A percentile compares a stretch with the other conserved stretches of the same genome.
Evolutionary conservation across 30 jellyfish, hydroid and myxozoan species (phyloP).

Genomic region (Mastigias papua): DNA sequence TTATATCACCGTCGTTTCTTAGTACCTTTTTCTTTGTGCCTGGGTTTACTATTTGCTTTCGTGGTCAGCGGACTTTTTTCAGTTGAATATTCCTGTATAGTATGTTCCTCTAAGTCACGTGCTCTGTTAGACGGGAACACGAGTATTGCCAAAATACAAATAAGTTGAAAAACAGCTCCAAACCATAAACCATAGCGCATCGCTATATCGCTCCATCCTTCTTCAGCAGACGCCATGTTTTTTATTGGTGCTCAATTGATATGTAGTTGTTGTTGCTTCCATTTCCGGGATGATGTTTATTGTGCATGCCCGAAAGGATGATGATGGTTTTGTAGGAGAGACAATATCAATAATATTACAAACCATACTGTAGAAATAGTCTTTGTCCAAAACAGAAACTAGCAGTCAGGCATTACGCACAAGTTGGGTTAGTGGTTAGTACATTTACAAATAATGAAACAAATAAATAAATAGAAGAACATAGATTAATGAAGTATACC

Average conservation of each 20-base stretch:
- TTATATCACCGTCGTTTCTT: neutral
- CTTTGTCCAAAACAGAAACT: too few relatives aligned
- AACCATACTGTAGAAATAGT: too few relatives aligned
- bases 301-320: too few relatives aligned
- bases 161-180: slow-evolving; percentile 89
- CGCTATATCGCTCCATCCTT: slow-evolving; percentile 52
- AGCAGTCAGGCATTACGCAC: too few relatives aligned
- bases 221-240: slow-evolving; percentile 45
- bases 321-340: too few relatives aligned
- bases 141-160: slow-evolving; percentile 78
- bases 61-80: neutral
- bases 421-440: too few relatives aligned
- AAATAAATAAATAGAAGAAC: too few relatives aligned
- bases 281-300: too few relatives aligned
- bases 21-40: slow-evolving; percentile 32
- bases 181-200: slow-evolving; percentile 84
- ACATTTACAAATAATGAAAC: too few relatives aligned
- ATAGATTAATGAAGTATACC: too few relatives aligned
- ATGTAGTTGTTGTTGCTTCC: neutral
- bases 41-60: neutral
- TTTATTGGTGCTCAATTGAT: neutral
- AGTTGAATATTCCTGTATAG: slow-evolving; percentile 4
- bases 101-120: slow-evolving; percentile 40
- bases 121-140: slow-evolving; percentile 58
- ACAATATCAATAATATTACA: too few relatives aligned